phyloP scores from a whole-genome alignment of 1,140 invertebrate genomes.

The Caerostris darwini region DNA sequence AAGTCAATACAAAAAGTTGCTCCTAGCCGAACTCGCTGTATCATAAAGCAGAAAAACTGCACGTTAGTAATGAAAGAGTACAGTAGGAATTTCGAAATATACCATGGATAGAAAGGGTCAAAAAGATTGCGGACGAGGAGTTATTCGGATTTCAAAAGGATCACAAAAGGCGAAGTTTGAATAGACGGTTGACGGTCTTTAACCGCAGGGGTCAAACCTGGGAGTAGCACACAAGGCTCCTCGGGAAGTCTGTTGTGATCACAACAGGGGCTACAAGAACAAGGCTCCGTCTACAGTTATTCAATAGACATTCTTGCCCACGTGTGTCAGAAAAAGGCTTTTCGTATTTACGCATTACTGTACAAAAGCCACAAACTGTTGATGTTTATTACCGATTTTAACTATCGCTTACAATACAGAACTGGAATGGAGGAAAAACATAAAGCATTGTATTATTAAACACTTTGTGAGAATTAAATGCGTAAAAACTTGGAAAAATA shows the following conservation, averaged over 20 bases:
- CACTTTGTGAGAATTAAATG: too few species aligned
- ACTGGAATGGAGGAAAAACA: too few species aligned
- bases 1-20: too few species aligned
- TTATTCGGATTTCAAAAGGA: not conserved
- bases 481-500: too few species aligned
- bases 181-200: not conserved
- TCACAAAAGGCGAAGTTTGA: not conserved
- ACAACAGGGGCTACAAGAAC: not conserved
- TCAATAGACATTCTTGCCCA: not conserved
- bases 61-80: not conserved
- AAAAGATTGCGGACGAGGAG: not conserved
- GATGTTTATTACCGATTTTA: too few species aligned
- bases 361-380: too few species aligned
- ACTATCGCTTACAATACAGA: too few species aligned
- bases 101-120: not conserved
- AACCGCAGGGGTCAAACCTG: slow-evolving; percentile 11
- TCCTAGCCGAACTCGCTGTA: too few species aligned
- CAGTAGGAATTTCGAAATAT: not conserved
- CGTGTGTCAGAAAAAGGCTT: not conserved
- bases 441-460: too few species aligned
- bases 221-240: not conserved
- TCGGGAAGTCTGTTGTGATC: not conserved
- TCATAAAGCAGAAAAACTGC: not conserved
- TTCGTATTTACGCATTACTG: not conserved
- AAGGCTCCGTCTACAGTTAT: not conserved